phyloP scores from a whole-genome alignment of 2,797 vertebrate species.

The Cephalopachus bancanus region DNA sequence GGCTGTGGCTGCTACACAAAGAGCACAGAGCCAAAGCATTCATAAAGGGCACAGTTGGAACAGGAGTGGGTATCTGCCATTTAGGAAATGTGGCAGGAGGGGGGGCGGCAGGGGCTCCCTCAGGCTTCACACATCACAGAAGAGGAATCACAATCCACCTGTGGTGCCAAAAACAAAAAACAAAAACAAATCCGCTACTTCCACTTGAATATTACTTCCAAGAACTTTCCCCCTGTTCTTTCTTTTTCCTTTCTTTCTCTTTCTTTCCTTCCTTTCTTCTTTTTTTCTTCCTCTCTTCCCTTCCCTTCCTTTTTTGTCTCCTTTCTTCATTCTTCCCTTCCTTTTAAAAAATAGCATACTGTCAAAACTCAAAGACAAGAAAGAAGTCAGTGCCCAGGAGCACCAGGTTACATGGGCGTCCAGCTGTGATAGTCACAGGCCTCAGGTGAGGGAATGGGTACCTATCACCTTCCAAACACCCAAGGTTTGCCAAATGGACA shows the following conservation, averaged over 20 bases:
- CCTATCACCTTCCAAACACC: neutral
- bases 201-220: neutral
- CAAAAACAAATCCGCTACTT: neutral
- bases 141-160: neutral
- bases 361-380: constrained; percentile 35
- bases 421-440: neutral
- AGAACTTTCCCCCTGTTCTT: neutral
- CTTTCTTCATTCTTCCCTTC: neutral
- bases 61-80: neutral
- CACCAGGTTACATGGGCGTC: neutral
- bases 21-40: neutral
- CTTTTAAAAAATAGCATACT: neutral
- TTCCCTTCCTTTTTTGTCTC: neutral
- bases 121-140: neutral
- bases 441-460: neutral
- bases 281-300: neutral
- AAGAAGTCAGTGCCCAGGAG: neutral
- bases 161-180: neutral
- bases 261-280: neutral
- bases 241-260: neutral
- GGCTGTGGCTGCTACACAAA: neutral
- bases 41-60: neutral
- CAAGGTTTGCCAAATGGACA: neutral
- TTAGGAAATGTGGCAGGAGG: neutral
- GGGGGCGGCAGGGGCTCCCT: neutral